Evolutionary conservation across 2,797 vertebrate species (phyloP).

Genomic region (Cephalopachus bancanus): DNA sequence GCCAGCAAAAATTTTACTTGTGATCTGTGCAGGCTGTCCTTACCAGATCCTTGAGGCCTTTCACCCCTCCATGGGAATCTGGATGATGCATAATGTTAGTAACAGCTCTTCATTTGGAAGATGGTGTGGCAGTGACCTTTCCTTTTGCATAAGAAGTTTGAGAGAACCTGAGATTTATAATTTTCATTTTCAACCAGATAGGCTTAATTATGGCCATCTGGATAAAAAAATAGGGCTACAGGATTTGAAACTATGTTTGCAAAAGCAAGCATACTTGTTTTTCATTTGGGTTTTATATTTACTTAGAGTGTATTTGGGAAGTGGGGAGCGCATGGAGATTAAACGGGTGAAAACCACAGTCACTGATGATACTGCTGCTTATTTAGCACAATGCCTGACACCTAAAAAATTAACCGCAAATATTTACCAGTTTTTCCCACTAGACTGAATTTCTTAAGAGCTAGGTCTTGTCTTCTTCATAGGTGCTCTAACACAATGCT

Average conservation of each 20-base stretch:
- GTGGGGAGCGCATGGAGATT: background rate
- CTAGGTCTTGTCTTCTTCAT: background rate
- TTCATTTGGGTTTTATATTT: constrained; percentile 21
- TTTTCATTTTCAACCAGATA: background rate
- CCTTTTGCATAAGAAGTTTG: too few relatives aligned
- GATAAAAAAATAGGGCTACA: background rate
- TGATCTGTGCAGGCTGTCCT: too few relatives aligned
- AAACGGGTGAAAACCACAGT: background rate
- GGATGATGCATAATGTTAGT: too few relatives aligned
- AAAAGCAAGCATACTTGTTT: background rate
- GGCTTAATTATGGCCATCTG: background rate
- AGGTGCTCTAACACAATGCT: background rate
- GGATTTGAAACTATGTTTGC: background rate
- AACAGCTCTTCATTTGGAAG: too few relatives aligned
- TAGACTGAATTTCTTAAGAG: background rate
- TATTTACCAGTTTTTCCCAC: background rate
- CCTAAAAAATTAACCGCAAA: background rate
- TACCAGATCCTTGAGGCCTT: too few relatives aligned
- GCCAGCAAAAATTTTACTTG: too few relatives aligned
- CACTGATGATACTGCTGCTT: background rate
- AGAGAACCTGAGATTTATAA: too few relatives aligned
- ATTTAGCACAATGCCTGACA: background rate
- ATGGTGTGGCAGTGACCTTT: too few relatives aligned
- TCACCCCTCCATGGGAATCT: too few relatives aligned
- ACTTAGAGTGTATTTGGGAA: background rate